Base-by-base conservation (phyloP, 2,113 vertebrate genomes). In the Archilochus colubris region DNA sequence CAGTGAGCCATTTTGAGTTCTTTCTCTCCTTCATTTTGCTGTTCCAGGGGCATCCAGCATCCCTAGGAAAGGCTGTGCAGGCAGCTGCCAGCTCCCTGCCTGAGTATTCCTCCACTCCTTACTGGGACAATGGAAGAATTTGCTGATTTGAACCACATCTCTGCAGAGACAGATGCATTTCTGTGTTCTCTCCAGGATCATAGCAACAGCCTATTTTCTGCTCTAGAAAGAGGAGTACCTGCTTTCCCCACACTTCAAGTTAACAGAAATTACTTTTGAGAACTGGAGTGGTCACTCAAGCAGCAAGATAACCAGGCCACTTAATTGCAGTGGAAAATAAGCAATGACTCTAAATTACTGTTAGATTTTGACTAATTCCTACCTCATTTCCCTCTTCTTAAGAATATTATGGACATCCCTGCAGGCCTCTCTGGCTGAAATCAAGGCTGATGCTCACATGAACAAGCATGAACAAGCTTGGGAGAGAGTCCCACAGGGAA, bases 61-160 rank as follows among this genome's bases (percentile, higher is more conserved):
- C n/a, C n/a, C 61, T 3, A 9, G 67, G 54, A 43, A 23, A 14
- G 68, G 31, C 70, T 78, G 59, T 3, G 4, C 30, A 48, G 53
- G 44, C 36, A 62, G 63, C 48, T 25, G 62, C 53, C 25, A 25
- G 23, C 50, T 88, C 75, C 66, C 48, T 82, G 55, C 48, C 67
- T 0, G 1, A 14, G 12, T 1, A 2, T 61, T 33, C 22, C 43
- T 75, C 61, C 3, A 1, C 33, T 21, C 48, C 61, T 3, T 18
- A 36, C 40, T 3, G 23, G 31, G 50, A 33, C 28, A 24, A 36
- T 3, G 31, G 55, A 36, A 91, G 68, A 63, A 78, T 55, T 30
- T 70, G 69, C 61, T 43, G 62, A 3, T 67, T 24, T 12, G 70
- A 58, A 18, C 20, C 2, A 9, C 7, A 9, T 12, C 53, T 67